phyloP scores from a whole-genome alignment of 2,888 invertebrate genomes.

The Lycia hirtaria region DNA sequence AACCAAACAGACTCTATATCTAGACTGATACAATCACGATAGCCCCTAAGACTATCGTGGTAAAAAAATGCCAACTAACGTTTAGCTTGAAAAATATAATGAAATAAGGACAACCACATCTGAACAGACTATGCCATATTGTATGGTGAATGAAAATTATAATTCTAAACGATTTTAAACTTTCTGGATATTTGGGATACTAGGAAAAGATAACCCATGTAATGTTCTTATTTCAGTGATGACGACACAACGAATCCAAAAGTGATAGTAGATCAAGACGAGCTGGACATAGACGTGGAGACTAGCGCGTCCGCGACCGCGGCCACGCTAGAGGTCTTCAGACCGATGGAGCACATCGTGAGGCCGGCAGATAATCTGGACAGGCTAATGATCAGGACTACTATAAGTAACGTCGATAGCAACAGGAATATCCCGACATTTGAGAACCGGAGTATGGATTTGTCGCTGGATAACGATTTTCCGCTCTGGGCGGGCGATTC shows the following conservation, averaged over 20 bases:
- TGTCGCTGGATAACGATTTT: conserved; percentile 63
- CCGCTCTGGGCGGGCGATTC: conserved; percentile 88
- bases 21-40: too few species aligned
- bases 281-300: conserved; percentile 84
- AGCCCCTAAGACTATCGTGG: too few species aligned
- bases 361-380: conserved; percentile 47
- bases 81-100: too few species aligned
- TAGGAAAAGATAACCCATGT: too few species aligned
- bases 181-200: too few species aligned
- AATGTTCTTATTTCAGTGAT: conserved; percentile 86
- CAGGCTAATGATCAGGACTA: conserved; percentile 50
- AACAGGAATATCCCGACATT: conserved; percentile 60
- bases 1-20: too few species aligned
- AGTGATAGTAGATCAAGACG: conserved; percentile 94
- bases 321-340: conserved; percentile 30
- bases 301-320: conserved; percentile 36
- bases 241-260: conserved; percentile 90
- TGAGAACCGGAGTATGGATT: conserved; percentile 63
- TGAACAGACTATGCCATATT: neutral
- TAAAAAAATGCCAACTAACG: too few species aligned
- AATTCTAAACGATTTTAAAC: too few species aligned
- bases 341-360: conserved; percentile 23
- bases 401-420: conserved; percentile 49
- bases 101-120: neutral
- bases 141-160: too few species aligned